phyloP scores from a whole-genome alignment of 2,113 vertebrate genomes.

The Cheirogaleus medius region DNA sequence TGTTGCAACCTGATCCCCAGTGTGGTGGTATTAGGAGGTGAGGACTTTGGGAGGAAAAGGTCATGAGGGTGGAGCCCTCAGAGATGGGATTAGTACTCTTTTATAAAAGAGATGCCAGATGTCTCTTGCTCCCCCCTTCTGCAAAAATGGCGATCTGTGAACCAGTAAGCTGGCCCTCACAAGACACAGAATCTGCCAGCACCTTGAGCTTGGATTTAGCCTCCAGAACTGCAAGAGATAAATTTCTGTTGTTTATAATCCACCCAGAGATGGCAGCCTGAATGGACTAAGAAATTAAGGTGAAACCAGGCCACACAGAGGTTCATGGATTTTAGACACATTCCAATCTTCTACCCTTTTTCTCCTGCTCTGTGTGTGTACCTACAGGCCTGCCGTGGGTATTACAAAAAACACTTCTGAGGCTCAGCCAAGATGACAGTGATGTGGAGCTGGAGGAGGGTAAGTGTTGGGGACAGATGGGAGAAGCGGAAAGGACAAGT shows the following conservation, averaged over 20 bases:
- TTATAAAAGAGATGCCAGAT: background rate
- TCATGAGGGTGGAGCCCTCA: background rate
- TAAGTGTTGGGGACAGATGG: background rate
- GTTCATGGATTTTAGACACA: background rate
- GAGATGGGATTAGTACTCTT: background rate
- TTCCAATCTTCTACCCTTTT: background rate
- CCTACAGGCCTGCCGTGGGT: background rate
- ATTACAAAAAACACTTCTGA: background rate
- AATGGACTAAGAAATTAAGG: background rate
- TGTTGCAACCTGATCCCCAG: background rate
- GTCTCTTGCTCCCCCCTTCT: background rate
- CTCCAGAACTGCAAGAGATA: background rate
- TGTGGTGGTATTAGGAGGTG: background rate
- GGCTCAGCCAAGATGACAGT: background rate
- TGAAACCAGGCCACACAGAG: background rate
- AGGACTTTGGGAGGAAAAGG: background rate
- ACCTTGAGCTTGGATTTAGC: background rate
- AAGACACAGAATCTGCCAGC: background rate
- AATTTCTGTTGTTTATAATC: background rate
- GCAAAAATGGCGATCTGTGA: background rate
- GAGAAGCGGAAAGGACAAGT: background rate
- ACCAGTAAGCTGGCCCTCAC: background rate
- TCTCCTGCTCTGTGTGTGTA: background rate
- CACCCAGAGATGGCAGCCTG: too few species aligned
- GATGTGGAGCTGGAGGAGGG: rapidly evolving